Conservation (phyloP, 2,888 invertebrate genomes). For the Oligia fasciuncula region DNA sequence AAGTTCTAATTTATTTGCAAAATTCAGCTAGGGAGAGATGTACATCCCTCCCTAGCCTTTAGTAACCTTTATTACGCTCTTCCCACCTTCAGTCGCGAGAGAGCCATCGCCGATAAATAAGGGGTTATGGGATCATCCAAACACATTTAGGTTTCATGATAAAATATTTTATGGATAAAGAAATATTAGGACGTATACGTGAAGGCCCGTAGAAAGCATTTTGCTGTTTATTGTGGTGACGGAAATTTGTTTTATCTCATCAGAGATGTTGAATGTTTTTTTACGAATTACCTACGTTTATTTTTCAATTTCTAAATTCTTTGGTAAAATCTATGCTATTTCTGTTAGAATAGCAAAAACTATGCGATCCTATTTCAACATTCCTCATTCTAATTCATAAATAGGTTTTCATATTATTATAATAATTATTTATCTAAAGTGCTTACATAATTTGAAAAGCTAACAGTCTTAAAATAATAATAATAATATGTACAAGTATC, state of each 20-base stretch:
- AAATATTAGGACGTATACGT: slow-evolving; percentile 31
- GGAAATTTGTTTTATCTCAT: not conserved
- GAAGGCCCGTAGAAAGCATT: not conserved
- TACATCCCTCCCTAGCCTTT: not conserved
- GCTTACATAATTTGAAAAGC: too few species aligned
- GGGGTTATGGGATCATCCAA: slow-evolving; percentile 44
- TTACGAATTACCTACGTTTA: not conserved
- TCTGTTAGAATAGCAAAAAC: not conserved
- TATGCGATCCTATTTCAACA: not conserved
- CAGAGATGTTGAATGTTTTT: not conserved
- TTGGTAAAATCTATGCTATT: not conserved
- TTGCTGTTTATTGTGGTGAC: slow-evolving; percentile 10
- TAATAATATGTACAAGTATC: too few species aligned
- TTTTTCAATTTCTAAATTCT: not conserved
- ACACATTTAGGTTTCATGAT: slow-evolving; percentile 49
- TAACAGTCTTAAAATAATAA: too few species aligned
- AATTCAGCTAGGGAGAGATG: not conserved
- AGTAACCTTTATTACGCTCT: slow-evolving; percentile 17
- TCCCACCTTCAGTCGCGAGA: slow-evolving; percentile 36
- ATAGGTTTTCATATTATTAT: not conserved
- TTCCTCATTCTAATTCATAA: not conserved
- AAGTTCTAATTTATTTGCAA: slow-evolving; percentile 19
- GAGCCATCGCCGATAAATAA: slow-evolving; percentile 56
- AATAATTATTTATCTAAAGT: too few species aligned
- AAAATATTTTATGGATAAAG: slow-evolving; percentile 41